Evolutionary conservation across 2,888 invertebrate species (phyloP).

Genomic region (Caenorhabditis zanzibari): DNA sequence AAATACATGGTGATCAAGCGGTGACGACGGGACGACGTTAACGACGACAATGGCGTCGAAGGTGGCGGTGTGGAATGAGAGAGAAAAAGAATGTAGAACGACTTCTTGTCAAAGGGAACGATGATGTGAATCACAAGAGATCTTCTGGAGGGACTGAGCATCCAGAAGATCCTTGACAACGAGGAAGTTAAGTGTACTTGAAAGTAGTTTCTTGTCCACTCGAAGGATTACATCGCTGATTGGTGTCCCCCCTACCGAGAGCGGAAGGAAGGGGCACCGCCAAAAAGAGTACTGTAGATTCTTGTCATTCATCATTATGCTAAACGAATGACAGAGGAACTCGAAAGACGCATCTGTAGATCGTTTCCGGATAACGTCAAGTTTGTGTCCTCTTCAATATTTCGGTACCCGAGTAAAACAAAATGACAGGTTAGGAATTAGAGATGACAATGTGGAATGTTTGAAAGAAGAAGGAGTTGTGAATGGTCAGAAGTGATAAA

Average conservation of each 20-base stretch:
- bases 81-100: neutral
- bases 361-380: constrained; percentile 23
- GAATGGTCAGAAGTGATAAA: constrained; percentile 34
- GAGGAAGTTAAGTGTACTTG: neutral
- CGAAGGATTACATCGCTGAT: neutral
- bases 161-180: neutral
- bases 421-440: constrained; percentile 2
- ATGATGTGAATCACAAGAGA: constrained; percentile 3
- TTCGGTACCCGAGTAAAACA: constrained; percentile 23
- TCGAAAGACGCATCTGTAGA: constrained; percentile 19
- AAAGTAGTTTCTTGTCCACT: neutral
- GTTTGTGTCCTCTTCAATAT: neutral
- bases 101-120: neutral
- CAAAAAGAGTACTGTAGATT: constrained; percentile 48
- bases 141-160: neutral
- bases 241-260: constrained; percentile 3
- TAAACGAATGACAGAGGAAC: constrained; percentile 20
- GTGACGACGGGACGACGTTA: constrained; percentile 19
- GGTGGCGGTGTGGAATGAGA: neutral
- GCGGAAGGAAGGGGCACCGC: neutral
- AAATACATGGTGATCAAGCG: constrained; percentile 46
- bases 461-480: constrained; percentile 23
- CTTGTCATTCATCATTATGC: constrained; percentile 37
- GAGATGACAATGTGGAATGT: neutral
- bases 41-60: constrained; percentile 16